phyloP scores from a whole-genome alignment of 2,113 vertebrate genomes.

The Leucoraja erinaceus region DNA sequence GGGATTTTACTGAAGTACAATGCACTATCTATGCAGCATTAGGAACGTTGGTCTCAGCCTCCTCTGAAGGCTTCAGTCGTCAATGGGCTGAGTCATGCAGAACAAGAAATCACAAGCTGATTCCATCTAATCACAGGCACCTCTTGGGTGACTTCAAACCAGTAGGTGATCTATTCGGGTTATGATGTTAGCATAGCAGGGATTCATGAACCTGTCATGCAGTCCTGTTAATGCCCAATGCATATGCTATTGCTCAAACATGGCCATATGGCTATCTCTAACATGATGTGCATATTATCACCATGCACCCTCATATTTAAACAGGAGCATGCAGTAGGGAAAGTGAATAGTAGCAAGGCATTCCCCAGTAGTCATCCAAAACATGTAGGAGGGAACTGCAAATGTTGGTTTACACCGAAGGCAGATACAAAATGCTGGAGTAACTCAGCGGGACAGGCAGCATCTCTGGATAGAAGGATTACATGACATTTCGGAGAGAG shows the following conservation, averaged over 20 bases:
- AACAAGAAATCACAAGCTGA: not conserved
- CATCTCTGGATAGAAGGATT: no score
- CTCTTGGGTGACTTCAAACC: not conserved
- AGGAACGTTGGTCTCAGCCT: not conserved
- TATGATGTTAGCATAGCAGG: not conserved
- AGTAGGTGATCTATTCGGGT: not conserved
- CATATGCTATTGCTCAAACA: not conserved
- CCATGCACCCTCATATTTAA: no score
- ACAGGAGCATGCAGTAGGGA: no score
- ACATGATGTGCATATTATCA: not conserved
- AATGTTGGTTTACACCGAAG: no score
- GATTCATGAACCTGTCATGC: not conserved
- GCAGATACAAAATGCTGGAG: no score
- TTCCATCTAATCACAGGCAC: not conserved
- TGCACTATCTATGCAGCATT: not conserved
- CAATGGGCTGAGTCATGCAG: not conserved
- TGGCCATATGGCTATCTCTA: not conserved
- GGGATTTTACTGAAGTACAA: not conserved
- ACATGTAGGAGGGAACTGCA: no score
- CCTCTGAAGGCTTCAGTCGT: not conserved
- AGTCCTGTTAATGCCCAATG: no score
- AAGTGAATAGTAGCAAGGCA: no score
- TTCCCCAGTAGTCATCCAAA: no score
- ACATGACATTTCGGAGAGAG: no score
- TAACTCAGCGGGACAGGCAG: no score